Base-by-base conservation (phyloP, 2,888 invertebrate genomes). In the Steinernema carpocapsae region DNA sequence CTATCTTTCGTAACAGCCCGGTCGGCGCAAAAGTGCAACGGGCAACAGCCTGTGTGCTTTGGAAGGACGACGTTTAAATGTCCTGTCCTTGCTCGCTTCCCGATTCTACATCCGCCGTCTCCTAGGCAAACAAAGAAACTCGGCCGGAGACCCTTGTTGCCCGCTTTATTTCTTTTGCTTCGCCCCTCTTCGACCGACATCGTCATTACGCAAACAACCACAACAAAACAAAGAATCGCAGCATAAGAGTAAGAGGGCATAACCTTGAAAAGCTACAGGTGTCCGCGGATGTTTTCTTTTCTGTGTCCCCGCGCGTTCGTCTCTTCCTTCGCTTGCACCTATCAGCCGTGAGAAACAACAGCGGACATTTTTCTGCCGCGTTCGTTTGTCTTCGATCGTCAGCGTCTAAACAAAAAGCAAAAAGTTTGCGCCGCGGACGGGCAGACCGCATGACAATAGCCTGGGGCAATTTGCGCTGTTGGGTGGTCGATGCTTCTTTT, bases 121-220 rank as follows among this genome's bases (percentile, higher is more conserved):
- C 32, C 17, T 7, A 48, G 32, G 64, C 64, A 64, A 64, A 64
- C 64, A 64, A 32, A 64, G 32, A 37, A 37, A 10, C 37, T 10
- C 37, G 37, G 10, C 37, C 37, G 37, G 3, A 6, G 3, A 3
- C 37, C 37, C 37, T 37, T 37, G 37, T 37, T 37, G 37, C 10
- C 37, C 37, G 37, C 37, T 37, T 37, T 3, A 3, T 37, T 37
- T 37, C 37, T 10, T 10, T 10, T 3, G 37, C 37, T 10, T 37
- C 37, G 4, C 64, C 56, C 26, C 56, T 22, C 56, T 56, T 32
- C 32, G 17, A 24, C 19, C 10, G 32, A 64, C 64, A 64, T 64
- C 32, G 64, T 64, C 29, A 64, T 32, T 64, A 29, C 64, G 64
- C 64, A 64, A 64, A 64, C 64, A 64, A 17, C 29, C 64, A 26